Conservation (phyloP, 2,797 vertebrate species). For the Phyllotis vaccarum region DNA sequence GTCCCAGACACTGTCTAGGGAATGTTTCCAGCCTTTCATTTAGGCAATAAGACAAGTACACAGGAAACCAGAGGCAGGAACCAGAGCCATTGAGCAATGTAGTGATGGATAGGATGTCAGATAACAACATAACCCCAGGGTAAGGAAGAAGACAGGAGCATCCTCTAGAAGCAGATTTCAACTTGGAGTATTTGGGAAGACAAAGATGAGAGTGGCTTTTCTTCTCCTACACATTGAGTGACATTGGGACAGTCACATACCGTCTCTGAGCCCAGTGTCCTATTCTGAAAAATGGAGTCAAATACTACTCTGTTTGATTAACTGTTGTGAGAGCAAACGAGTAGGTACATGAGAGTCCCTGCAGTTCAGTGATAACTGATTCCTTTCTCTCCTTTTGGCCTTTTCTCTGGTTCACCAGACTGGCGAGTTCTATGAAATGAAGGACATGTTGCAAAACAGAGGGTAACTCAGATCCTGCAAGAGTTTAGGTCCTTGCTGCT, state of each 20-base stretch:
- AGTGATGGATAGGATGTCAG: neutral
- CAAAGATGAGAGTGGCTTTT: neutral
- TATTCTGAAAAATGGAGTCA: constrained; percentile 16
- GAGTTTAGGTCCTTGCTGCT: neutral
- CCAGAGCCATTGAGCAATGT: neutral
- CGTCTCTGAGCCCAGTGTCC: neutral
- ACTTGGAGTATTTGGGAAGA: neutral
- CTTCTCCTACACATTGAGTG: neutral
- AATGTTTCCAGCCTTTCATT: neutral
- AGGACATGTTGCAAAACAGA: neutral
- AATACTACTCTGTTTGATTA: neutral
- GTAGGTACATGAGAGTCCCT: neutral
- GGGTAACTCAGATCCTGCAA: constrained; percentile 27
- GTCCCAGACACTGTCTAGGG: too few relatives aligned
- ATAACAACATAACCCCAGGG: neutral
- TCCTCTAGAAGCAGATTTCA: neutral
- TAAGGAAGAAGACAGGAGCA: neutral
- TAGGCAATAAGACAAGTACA: neutral
- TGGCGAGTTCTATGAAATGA: neutral
- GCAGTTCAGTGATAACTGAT: neutral
- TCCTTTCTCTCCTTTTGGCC: neutral
- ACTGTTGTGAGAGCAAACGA: neutral
- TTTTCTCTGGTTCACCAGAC: neutral
- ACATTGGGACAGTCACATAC: neutral
- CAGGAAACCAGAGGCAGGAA: neutral